Percentiles rank a stretch among this genome's conserved stretches.
Evolutionary conservation across 2,113 vertebrate species (phyloP).

Genomic region (Hippocampus mohnikei): DNA sequence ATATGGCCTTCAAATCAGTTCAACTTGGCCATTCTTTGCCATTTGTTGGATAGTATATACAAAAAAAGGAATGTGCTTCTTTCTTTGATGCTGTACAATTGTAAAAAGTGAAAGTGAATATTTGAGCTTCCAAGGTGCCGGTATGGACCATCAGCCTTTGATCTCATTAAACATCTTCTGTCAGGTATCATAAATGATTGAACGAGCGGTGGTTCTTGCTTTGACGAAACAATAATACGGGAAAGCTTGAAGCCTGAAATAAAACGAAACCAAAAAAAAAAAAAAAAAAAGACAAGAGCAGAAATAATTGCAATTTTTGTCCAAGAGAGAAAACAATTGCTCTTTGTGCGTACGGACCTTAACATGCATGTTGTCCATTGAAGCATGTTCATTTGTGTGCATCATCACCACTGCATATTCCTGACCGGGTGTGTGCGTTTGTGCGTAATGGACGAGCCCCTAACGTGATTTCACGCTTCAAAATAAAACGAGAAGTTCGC

Average conservation of each 20-base stretch:
- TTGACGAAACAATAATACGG: background rate
- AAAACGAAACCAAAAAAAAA: background rate
- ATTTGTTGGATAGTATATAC: too few species aligned
- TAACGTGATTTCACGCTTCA: conserved; percentile 55
- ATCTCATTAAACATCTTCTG: too few species aligned
- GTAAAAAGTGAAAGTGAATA: too few species aligned
- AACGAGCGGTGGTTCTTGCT: background rate
- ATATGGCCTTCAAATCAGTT: too few species aligned
- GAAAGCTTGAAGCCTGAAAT: background rate
- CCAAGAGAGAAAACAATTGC: background rate
- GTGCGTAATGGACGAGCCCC: conserved; percentile 46
- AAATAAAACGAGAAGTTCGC: conserved; percentile 48
- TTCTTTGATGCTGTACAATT: too few species aligned
- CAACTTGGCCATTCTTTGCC: background rate
- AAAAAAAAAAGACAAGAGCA: background rate
- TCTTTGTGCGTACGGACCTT: background rate
- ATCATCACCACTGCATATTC: background rate
- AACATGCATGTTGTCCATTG: background rate
- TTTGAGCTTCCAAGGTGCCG: too few species aligned
- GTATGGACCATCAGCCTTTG: too few species aligned
- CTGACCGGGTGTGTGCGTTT: background rate
- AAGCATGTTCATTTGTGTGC: conserved; percentile 1
- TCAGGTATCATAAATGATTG: too few species aligned
- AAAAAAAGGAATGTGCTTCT: too few species aligned
- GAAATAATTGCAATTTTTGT: background rate